Evolutionary conservation across 2,888 invertebrate species (phyloP).

Genomic region (Choristoneura rosaceana): DNA sequence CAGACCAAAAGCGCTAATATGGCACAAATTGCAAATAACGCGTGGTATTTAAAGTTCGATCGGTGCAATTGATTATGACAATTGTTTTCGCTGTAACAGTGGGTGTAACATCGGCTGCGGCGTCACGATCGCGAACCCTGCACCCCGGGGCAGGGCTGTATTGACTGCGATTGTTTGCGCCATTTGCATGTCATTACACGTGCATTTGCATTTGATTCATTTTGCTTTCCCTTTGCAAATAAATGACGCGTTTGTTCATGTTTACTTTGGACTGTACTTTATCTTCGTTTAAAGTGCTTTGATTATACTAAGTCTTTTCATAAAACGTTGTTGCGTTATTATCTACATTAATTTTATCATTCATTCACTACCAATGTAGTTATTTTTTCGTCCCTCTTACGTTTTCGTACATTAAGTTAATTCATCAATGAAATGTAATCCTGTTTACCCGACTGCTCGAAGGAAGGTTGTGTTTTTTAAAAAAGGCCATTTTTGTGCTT

Average conservation of each 20-base stretch:
- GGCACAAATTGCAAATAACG: neutral
- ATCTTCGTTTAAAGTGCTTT: conserved; percentile 15
- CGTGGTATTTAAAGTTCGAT: neutral
- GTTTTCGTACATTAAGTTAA: no score
- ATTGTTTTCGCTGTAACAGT: neutral
- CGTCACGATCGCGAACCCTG: conserved; percentile 24
- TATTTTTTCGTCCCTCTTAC: no score
- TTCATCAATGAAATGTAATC: no score
- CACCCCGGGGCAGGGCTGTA: conserved; percentile 38
- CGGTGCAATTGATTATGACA: neutral
- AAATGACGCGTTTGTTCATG: conserved; percentile 34
- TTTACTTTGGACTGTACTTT: conserved; percentile 23
- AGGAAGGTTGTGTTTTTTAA: no score
- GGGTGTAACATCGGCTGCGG: neutral
- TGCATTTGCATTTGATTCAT: conserved; percentile 42
- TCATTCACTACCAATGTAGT: no score
- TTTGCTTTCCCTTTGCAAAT: conserved; percentile 38
- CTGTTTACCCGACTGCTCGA: no score
- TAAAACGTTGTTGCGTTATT: no score
- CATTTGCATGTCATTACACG: conserved; percentile 42
- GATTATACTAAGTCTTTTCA: neutral
- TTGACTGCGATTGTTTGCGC: conserved; percentile 41
- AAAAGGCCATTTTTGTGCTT: no score
- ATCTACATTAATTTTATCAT: no score
- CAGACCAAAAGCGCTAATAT: neutral